Evolutionary conservation across 2,888 invertebrate genomes (phyloP), one percentile per base, ranked within the genome.

Genomic region (Phengaris alcon): DNA sequence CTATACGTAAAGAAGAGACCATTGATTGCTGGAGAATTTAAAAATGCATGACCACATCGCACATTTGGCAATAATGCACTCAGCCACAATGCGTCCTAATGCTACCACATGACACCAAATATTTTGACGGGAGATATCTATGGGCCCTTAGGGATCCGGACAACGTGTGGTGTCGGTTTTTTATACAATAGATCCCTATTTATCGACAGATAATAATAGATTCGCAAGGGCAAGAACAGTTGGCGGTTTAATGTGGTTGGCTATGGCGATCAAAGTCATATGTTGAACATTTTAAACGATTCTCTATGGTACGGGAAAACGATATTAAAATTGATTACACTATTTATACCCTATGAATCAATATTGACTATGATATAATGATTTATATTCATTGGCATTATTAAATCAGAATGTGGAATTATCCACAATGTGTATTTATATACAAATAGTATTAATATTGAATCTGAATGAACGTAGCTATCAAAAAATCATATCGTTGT

Each of bases 151-250:
- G 93, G 91, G 92, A 92, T 81, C 22, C 22, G 22, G 22, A 22
- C 22, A 84, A 79, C 79, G 80, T 77, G 81, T 82, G 81, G 85
- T 85, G 92, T 93, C 90, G 93, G 85, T 90, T 92, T 93, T 93
- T 92, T 90, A 88, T 81, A 90, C 91, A 92, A 92, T 87, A 82
- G 88, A 84, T 64, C 86, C 86, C 87, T 86, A 88, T 89, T 89
- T 91, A 93, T 93, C 86, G 91, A 91, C 85, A 90, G 91, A 91
- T 91, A 91, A 91, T 91, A 91, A 93, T 91, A 88, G 83, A 84
- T 80, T 82, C 83, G 77, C 76, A 82, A 84, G 81, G 83, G 72
- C 35, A 22, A 82, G 82, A 90, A 91, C 92, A 92, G 89, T 92
- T 92, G 93, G 90, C 84, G 83, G 85, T 84, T 88, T 91, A 89